Percentiles rank a stretch among this genome's conserved stretches.
phyloP scores from a whole-genome alignment of 2,888 invertebrate species.

The Philereme vetulata region DNA sequence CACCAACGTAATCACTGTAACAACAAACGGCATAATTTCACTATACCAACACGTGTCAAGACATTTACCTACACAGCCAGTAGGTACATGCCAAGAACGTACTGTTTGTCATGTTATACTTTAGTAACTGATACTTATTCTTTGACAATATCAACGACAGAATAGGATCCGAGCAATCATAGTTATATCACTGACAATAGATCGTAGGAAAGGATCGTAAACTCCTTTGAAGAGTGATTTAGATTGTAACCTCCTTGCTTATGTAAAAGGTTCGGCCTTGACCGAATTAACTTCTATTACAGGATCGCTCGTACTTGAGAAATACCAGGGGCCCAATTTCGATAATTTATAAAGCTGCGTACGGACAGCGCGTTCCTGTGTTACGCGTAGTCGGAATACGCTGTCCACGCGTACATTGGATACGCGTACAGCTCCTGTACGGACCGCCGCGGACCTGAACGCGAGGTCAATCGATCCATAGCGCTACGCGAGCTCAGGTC shows the following conservation, averaged over 20 bases:
- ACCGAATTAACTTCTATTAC: conserved; percentile 19
- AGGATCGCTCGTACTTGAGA: background rate
- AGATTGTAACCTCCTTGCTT: conserved; percentile 9
- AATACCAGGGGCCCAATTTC: no score
- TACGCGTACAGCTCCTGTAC: no score
- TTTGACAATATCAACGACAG: background rate
- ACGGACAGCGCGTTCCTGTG: no score
- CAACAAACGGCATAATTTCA: background rate
- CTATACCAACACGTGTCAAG: background rate
- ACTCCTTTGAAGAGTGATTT: conserved; percentile 24
- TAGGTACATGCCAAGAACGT: no score
- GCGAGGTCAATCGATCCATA: no score
- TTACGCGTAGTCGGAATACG: no score
- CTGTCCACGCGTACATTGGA: no score
- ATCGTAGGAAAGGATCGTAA: conserved; percentile 23
- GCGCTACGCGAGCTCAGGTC: no score
- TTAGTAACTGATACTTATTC: background rate
- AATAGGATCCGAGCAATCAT: conserved; percentile 5
- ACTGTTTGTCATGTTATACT: background rate
- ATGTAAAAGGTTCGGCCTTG: conserved; percentile 27
- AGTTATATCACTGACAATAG: conserved; percentile 35
- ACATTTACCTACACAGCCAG: background rate
- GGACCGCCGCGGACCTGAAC: no score
- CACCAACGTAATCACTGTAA: background rate
- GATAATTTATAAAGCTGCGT: no score